These are phyloP conservation scores for Empidonax traillii DNA, from an alignment of 2,113 vertebrate species.

Conservation along the genomic window DNA sequence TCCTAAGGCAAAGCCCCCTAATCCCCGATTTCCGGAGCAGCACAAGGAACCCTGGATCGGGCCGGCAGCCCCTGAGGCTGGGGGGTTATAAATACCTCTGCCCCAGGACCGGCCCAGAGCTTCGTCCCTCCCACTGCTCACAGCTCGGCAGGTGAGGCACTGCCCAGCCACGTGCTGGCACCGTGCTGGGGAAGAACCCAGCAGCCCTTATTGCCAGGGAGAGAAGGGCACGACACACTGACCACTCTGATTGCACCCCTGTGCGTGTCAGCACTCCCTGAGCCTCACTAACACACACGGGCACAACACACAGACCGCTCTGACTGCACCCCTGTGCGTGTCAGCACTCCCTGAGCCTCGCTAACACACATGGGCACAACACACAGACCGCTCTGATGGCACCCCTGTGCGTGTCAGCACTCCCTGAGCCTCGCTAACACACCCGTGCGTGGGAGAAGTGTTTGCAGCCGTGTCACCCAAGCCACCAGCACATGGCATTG, in stretches of 20 bases:
- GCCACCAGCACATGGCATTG: neutral
- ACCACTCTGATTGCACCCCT: too few relatives aligned
- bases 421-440: neutral
- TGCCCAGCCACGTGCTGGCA: too few relatives aligned
- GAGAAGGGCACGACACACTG: neutral
- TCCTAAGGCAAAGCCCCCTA: neutral
- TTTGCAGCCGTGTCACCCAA: neutral
- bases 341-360: too few relatives aligned
- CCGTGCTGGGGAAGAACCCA: neutral
- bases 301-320: too few relatives aligned
- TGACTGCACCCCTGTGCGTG: too few relatives aligned
- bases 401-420: too few relatives aligned
- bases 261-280: too few relatives aligned
- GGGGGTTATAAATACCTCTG: neutral
- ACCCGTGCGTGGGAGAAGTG: neutral
- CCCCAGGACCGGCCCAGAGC: neutral
- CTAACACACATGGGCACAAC: too few relatives aligned
- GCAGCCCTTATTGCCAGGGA: neutral
- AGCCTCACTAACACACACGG: too few relatives aligned
- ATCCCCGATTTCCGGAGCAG: neutral
- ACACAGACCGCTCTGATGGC: too few relatives aligned
- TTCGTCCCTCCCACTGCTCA: too few relatives aligned
- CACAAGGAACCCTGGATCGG: accelerated
- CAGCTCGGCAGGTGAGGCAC: too few relatives aligned
- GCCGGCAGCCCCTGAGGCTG: neutral